Evolutionary conservation across 2,888 invertebrate genomes (phyloP), one percentile per base, ranked within the genome.

Genomic region (Chrysolina haemoptera): DNA sequence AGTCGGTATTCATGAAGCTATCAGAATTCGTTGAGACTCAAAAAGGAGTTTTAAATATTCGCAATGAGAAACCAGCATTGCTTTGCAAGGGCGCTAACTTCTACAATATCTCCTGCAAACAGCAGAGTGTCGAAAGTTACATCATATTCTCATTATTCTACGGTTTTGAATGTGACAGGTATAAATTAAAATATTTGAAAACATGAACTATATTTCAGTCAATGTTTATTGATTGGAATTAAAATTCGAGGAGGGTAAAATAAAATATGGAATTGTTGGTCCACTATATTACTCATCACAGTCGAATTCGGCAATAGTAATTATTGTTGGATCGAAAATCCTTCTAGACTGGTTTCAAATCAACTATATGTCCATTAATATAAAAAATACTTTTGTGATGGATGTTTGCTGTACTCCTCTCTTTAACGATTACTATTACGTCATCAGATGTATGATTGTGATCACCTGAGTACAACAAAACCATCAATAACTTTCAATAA

Each of bases 161-260:
- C 27, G 2, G 27, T 27, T 27, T 27, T 5, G 27, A 27, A 5
- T 12, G 14, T 48, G 48, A 12, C n/a, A n/a, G n/a, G n/a, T 12
- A 16, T 50, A 8, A 6, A 50, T n/a, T n/a, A 8, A 12, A 1
- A 16, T 43, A 10, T 72, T 69, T 22, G 59, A 65, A 18, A 14
- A 8, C 11, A 16, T 66, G 12, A 59, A 67, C 14, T 40, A 66
- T 67, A 43, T 40, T n/a, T 67, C 66, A n/a, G 46, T 71, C 14
- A 62, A 71, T 27, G 71, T 71, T 16, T 48, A 71, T 22, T 50
- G 71, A 3, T 46, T 67, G 10, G 71, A 71, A 35, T 62, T 4
- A 16, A 50, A 18, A 11, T 35, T 71, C 6, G 50, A 71, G 14
- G 27, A 71, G 0, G 35, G 11, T 48, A 66, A 22, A 16, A 9